A percentile compares a stretch with the other conserved stretches of the same genome.
These are phyloP conservation scores for Biston betularia DNA, from an alignment of 2,888 invertebrate species.

Conservation along the genomic window DNA sequence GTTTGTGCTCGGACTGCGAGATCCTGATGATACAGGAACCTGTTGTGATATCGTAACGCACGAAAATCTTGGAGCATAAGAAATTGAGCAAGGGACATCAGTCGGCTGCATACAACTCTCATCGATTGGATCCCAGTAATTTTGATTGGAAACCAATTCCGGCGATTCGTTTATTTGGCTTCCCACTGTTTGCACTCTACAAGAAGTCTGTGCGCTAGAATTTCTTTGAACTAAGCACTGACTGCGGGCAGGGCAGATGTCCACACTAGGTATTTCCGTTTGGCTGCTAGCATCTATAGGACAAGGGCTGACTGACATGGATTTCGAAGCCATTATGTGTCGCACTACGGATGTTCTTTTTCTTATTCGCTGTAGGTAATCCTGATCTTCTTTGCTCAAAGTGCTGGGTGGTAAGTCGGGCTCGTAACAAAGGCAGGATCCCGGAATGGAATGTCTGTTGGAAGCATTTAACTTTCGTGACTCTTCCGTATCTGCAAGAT, in stretches of 20 bases:
- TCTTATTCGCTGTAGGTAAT: constrained; percentile 56
- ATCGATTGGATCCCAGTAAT: constrained; percentile 56
- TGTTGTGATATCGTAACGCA: constrained; percentile 15
- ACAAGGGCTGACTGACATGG: constrained; percentile 45
- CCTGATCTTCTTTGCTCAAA: constrained; percentile 56
- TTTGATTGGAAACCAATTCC: constrained; percentile 59
- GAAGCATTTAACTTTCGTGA: constrained; percentile 49
- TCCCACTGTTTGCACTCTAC: constrained; percentile 24
- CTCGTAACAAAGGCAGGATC: constrained; percentile 1
- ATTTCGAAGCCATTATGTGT: constrained; percentile 36
- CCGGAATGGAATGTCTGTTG: constrained; percentile 34
- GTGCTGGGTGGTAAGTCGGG: constrained; percentile 48
- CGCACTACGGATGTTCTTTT: constrained; percentile 40
- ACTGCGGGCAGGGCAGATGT: not conserved
- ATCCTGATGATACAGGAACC: not conserved
- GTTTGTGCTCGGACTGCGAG: not conserved
- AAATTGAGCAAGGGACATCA: constrained; percentile 1
- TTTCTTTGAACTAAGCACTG: constrained; percentile 12
- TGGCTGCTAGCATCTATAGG: constrained; percentile 53
- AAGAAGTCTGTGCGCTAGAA: constrained; percentile 24
- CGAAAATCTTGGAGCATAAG: not conserved
- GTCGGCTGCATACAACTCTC: not conserved
- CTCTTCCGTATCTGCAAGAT: constrained; percentile 49
- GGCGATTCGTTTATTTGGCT: constrained; percentile 46
- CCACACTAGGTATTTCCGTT: constrained; percentile 44